A percentile compares a stretch with the other conserved stretches of the same genome.
These are phyloP conservation scores for Gallirallus australis DNA, from an alignment of 2,797 vertebrate genomes.

Conservation along the genomic window DNA sequence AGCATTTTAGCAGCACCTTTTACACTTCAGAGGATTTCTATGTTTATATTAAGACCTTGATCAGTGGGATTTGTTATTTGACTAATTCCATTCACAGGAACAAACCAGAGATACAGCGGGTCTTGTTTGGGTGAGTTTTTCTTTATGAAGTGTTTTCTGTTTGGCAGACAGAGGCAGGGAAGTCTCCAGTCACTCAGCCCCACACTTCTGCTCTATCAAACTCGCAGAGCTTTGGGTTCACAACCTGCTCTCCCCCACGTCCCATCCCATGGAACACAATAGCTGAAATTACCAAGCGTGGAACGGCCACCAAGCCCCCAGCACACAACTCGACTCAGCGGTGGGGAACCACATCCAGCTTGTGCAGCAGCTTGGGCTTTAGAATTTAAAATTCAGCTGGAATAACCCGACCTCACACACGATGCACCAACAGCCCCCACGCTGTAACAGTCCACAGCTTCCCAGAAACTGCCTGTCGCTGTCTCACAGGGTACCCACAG, in stretches of 20 bases:
- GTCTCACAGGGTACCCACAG: neutral
- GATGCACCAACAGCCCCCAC: neutral
- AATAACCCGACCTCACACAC: neutral
- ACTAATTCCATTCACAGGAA: neutral
- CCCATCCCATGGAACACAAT: neutral
- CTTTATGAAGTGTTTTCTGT: neutral
- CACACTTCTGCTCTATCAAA: neutral
- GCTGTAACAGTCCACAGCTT: neutral
- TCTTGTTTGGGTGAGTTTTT: neutral
- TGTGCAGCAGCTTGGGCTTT: neutral
- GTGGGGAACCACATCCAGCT: neutral
- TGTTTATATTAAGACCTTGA: neutral
- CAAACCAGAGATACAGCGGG: neutral
- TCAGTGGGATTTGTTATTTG: neutral
- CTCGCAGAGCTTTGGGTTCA: neutral
- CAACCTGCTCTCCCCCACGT: accelerated
- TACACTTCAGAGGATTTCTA: neutral
- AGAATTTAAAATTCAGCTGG: too few species aligned
- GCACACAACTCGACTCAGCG: neutral
- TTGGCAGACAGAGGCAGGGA: neutral
- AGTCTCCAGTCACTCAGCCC: neutral
- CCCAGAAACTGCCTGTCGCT: neutral
- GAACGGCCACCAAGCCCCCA: accelerated
- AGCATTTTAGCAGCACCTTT: neutral
- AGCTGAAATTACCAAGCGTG: neutral